Evolutionary conservation across 1,140 invertebrate species (phyloP), one percentile per base, ranked within the genome.

Genomic region (Lineus longissimus): DNA sequence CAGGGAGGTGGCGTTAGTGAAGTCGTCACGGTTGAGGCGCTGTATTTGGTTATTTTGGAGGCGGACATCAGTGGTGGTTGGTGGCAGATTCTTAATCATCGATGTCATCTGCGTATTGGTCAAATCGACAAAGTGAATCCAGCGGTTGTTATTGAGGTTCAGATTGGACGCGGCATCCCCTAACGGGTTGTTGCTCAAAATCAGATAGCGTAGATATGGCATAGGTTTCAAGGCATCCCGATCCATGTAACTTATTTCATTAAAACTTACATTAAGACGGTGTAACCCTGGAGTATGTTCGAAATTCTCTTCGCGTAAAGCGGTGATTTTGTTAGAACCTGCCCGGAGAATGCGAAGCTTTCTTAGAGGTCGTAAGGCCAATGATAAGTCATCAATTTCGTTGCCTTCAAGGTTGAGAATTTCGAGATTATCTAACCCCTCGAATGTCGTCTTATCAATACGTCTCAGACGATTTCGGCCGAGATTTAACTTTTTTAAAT

Each of bases 1-100:
- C 11, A 96, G 77, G 19, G 93, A 79, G 0, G 92, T 92, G 76
- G 94, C 95, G 66, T 91, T 92, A 72, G 93, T 91, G 61, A 97
- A 84, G 73, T 95, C 92, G 17, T 91, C 91, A 67, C 90, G 87
- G 47, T 87, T 86, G n/a, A 95, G 87, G 0, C 85, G 57, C 13
- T 84, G 86, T 47, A 93, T 85, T 66, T 85, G 86, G 74, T 96
- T 96, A 17, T 89, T 88, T 0, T 89, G 86, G 0, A 95, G 79
- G 30, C 88, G 86, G 23, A 96, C 82, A 63, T 90, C 89, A 25
- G 90, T 82, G 19, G 96, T 88, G 0, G 91, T 93, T 74, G 89
- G 87, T 7, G 93, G 93, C 55, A 95, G 83, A 45, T 90, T 88
- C 55, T 89, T 88, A 1, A 93, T 93, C 23, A 96, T 88, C 71